Conservation (phyloP, 2,113 vertebrate species). For the Oncorhynchus nerka region DNA sequence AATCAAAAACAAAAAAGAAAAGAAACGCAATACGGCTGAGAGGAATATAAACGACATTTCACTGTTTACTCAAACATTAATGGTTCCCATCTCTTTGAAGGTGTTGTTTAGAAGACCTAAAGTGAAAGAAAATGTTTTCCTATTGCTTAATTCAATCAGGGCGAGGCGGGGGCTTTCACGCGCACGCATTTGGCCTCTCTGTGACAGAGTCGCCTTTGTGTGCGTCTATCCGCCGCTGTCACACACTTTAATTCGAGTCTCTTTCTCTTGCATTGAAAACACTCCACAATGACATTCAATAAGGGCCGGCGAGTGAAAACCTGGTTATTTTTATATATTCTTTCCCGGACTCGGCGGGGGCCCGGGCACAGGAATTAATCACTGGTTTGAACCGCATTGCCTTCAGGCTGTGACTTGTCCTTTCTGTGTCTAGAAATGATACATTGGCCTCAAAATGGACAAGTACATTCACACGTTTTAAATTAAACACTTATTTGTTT, state of each 20-base stretch:
- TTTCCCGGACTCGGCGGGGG: constrained; percentile 86
- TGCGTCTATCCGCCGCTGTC: constrained; percentile 99
- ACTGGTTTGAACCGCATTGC: constrained; percentile 89
- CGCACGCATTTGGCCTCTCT: constrained; percentile 92
- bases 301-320: constrained; percentile 96
- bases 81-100: constrained; percentile 89
- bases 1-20: background rate
- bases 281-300: constrained; percentile 99
- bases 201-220: constrained; percentile 99
- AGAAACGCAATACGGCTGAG: background rate
- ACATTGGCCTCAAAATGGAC: constrained; percentile 70
- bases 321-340: constrained; percentile 98
- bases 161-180: constrained; percentile 92
- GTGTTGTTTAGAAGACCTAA: constrained; percentile 92
- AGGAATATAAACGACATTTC: constrained; percentile 32
- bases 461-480: constrained; percentile 49
- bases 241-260: constrained; percentile 99
- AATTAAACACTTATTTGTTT: constrained; percentile 44
- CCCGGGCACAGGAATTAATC: constrained; percentile 88
- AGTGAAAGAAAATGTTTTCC: constrained; percentile 99
- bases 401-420: constrained; percentile 75
- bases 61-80: constrained; percentile 80
- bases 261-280: constrained; percentile 99
- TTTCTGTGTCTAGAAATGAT: constrained; percentile 67
- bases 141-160: constrained; percentile 99